These are phyloP conservation scores for Ciconia maguari DNA, from an alignment of 2,113 vertebrate genomes.

Conservation along the genomic window DNA sequence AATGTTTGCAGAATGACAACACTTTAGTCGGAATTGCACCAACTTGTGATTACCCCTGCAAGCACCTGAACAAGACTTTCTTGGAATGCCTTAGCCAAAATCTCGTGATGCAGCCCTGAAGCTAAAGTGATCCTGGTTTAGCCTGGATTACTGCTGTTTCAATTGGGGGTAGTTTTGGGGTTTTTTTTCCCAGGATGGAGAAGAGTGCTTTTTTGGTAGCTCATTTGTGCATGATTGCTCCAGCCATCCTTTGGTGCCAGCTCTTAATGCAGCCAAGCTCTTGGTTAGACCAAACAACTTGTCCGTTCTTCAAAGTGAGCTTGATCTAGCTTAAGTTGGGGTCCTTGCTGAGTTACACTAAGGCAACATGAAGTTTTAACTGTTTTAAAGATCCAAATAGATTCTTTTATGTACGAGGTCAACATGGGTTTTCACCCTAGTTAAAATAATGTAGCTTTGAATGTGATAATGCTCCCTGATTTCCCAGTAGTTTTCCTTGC, in stretches of 20 bases:
- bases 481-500: neutral
- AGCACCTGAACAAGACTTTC: neutral
- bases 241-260: neutral
- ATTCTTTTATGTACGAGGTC: neutral
- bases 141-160: neutral
- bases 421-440: neutral
- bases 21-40: neutral
- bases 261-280: neutral
- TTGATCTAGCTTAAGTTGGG: neutral
- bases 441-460: neutral
- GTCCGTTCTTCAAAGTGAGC: neutral
- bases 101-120: neutral
- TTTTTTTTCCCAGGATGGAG: neutral
- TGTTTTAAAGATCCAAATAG: neutral
- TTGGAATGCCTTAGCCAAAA: neutral
- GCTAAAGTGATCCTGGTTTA: neutral
- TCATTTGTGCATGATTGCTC: neutral
- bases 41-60: neutral
- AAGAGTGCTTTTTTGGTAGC: neutral
- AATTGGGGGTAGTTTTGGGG: neutral
- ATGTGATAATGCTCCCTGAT: neutral
- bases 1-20: neutral
- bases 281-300: neutral
- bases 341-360: neutral
- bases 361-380: neutral